phyloP scores from a whole-genome alignment of 2,113 vertebrate species.

The Myotis brandtii region DNA sequence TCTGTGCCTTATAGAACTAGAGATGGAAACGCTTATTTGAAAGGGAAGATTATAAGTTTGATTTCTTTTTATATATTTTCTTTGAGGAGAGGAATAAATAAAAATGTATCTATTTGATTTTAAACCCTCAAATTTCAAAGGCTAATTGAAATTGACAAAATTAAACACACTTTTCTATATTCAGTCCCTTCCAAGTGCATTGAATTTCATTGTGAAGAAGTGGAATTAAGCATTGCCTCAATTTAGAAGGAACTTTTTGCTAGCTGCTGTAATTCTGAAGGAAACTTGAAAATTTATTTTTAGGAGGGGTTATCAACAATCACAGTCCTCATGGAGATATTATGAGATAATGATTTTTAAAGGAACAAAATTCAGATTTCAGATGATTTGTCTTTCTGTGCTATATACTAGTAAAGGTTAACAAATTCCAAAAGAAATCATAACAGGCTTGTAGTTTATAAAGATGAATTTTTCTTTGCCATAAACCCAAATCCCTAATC shows the following conservation, averaged over 20 bases:
- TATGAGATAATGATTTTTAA: not conserved
- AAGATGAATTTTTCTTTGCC: constrained; percentile 16
- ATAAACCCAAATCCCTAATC: not conserved
- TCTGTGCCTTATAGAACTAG: not conserved
- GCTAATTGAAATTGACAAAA: constrained; percentile 51
- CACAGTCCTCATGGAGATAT: not conserved
- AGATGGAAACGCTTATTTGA: constrained; percentile 36
- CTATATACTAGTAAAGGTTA: constrained; percentile 1
- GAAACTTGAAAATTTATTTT: not conserved
- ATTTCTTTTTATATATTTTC: constrained; percentile 28
- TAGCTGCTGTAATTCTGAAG: constrained; percentile 1
- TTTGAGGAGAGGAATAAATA: constrained; percentile 28
- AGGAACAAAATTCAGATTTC: not conserved
- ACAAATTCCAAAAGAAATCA: constrained; percentile 29
- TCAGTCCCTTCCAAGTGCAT: not conserved
- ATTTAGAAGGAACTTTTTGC: not conserved
- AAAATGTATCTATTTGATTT: constrained; percentile 59
- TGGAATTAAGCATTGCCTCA: constrained; percentile 24
- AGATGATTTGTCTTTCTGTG: constrained; percentile 8
- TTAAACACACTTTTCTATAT: constrained; percentile 30
- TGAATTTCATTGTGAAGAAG: constrained; percentile 50
- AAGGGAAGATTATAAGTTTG: constrained; percentile 31
- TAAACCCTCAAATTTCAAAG: constrained; percentile 42
- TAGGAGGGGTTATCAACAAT: not conserved
- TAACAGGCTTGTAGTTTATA: constrained; percentile 8